Evolutionary conservation across 2,797 vertebrate species (phyloP).

Genomic region (Huso huso): DNA sequence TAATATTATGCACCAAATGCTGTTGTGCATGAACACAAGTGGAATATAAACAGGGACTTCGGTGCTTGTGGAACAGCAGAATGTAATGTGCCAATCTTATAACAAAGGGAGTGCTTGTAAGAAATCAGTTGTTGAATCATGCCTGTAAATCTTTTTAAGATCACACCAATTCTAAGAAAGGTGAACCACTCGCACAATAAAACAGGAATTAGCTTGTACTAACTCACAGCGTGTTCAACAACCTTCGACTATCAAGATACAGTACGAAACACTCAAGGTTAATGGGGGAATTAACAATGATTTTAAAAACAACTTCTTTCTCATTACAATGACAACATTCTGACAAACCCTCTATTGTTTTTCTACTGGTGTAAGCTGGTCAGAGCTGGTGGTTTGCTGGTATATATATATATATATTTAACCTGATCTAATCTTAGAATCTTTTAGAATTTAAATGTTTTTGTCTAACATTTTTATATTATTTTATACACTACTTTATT

Average conservation of each 20-base stretch:
- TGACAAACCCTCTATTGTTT: too few species aligned
- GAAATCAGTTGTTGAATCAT: conserved; percentile 4
- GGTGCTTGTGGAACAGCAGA: background rate
- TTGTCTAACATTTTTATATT: too few species aligned
- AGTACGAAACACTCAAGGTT: too few species aligned
- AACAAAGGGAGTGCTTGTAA: background rate
- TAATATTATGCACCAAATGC: conserved; percentile 14
- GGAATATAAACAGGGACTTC: conserved; percentile 11
- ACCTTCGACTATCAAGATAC: too few species aligned
- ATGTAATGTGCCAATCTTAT: background rate
- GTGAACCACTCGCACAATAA: background rate
- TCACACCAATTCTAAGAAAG: background rate
- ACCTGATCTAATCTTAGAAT: too few species aligned
- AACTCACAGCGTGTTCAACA: background rate
- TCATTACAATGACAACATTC: too few species aligned
- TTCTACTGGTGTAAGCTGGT: too few species aligned
- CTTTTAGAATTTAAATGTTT: too few species aligned
- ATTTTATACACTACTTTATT: too few species aligned
- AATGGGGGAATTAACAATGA: too few species aligned
- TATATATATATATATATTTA: conserved; percentile 16
- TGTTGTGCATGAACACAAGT: background rate
- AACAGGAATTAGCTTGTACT: background rate
- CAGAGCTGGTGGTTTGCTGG: too few species aligned
- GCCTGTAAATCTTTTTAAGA: background rate
- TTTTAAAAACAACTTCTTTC: too few species aligned